These are phyloP conservation scores for Psilopogon haemacephalus DNA, from an alignment of 2,113 vertebrate genomes.

Conservation along the genomic window DNA sequence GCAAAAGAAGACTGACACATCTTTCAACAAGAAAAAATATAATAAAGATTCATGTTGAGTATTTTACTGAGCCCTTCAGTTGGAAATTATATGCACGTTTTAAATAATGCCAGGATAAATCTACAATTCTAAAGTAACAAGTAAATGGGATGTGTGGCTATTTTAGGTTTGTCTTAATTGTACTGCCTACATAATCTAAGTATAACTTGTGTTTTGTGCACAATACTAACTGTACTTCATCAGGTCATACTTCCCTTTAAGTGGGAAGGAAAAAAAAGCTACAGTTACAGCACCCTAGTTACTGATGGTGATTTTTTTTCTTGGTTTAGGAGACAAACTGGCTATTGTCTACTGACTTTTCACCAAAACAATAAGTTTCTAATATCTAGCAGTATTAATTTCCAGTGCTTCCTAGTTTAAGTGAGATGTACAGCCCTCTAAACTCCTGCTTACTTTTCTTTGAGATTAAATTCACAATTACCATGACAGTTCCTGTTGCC, in stretches of 20 bases:
- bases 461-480: neutral
- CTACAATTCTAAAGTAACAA: neutral
- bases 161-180: neutral
- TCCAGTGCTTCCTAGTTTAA: neutral
- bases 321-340: neutral
- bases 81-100: neutral
- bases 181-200: neutral
- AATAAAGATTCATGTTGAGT: fast-evolving
- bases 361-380: neutral
- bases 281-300: neutral
- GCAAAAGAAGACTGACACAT: neutral
- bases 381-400: neutral
- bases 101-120: neutral
- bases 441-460: neutral
- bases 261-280: neutral
- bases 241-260: neutral
- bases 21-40: neutral
- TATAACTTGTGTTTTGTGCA: neutral
- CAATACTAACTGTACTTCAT: neutral
- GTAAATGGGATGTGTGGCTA: neutral
- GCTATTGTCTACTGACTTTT: neutral
- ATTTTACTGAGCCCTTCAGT: neutral
- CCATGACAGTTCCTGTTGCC: neutral
- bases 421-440: neutral
- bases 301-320: neutral